phyloP scores from a whole-genome alignment of 2,113 vertebrate species.

The Chloropsis cyanopogon region DNA sequence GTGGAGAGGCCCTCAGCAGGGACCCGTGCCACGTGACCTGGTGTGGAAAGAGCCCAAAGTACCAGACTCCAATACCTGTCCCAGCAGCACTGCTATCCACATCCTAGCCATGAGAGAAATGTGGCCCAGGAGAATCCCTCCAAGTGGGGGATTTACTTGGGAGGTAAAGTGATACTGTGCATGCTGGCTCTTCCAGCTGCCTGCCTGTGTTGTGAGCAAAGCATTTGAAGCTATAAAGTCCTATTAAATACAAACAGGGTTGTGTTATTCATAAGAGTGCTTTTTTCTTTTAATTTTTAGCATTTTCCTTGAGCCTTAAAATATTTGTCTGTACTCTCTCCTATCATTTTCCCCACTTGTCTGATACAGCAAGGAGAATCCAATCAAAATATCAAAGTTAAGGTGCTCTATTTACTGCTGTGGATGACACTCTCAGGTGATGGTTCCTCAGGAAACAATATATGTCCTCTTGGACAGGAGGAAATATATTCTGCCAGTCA shows the following conservation, averaged over 20 bases:
- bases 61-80: not conserved
- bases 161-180: not conserved
- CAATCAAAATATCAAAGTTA: not conserved
- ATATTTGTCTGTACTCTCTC: not conserved
- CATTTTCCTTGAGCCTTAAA: not conserved
- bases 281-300: not conserved
- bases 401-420: not conserved
- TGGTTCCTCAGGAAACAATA: not conserved
- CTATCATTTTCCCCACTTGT: not conserved
- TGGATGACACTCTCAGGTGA: not conserved
- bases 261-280: not conserved
- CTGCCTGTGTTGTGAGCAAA: not conserved
- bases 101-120: not conserved
- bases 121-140: not conserved
- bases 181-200: not conserved
- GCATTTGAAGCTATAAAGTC: not conserved
- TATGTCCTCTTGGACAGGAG: not conserved
- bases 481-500: not conserved
- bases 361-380: not conserved
- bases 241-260: not conserved
- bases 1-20: not conserved
- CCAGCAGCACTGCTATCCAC: not conserved
- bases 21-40: rapidly evolving
- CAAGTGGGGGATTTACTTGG: not conserved
- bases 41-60: not conserved